phyloP scores from a whole-genome alignment of 2,113 vertebrate species.

The Nanorana parkeri region DNA sequence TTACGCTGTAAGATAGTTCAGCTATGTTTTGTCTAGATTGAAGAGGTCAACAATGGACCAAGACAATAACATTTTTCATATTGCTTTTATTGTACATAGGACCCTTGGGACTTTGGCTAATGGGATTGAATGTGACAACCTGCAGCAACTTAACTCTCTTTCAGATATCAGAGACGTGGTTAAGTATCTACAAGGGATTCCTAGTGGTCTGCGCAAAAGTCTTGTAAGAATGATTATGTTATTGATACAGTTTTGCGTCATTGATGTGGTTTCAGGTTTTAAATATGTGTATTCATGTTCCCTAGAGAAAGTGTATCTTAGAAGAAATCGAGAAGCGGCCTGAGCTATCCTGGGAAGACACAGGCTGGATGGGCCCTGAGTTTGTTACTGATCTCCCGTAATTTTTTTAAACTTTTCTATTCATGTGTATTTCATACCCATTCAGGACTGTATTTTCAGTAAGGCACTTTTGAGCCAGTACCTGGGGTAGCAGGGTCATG shows the following conservation, averaged over 20 bases:
- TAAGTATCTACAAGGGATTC: conserved; percentile 73
- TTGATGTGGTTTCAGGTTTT: conserved; percentile 8
- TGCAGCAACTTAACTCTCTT: conserved; percentile 75
- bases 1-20: too few relatives aligned
- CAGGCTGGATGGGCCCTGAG: conserved; percentile 69
- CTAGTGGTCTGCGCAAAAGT: conserved; percentile 75
- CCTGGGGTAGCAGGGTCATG: too few relatives aligned
- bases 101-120: conserved; percentile 77
- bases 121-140: conserved; percentile 79
- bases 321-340: conserved; percentile 75
- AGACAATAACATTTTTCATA: too few relatives aligned
- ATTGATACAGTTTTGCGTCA: background rate
- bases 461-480: too few relatives aligned
- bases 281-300: conserved; percentile 39
- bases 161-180: conserved; percentile 78
- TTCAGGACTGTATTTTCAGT: too few relatives aligned
- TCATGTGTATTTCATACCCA: too few relatives aligned
- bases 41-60: background rate
- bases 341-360: conserved; percentile 66
- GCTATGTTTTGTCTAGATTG: too few relatives aligned
- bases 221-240: conserved; percentile 75
- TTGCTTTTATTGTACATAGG: conserved; percentile 61
- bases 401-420: conserved; percentile 49
- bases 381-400: conserved; percentile 83
- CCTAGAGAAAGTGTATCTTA: conserved; percentile 82